Percentiles rank a stretch among this genome's conserved stretches.
Evolutionary conservation across 92 coral and sea anemone genomes (phyloP).

Genomic region (Epizoanthus ramosus): DNA sequence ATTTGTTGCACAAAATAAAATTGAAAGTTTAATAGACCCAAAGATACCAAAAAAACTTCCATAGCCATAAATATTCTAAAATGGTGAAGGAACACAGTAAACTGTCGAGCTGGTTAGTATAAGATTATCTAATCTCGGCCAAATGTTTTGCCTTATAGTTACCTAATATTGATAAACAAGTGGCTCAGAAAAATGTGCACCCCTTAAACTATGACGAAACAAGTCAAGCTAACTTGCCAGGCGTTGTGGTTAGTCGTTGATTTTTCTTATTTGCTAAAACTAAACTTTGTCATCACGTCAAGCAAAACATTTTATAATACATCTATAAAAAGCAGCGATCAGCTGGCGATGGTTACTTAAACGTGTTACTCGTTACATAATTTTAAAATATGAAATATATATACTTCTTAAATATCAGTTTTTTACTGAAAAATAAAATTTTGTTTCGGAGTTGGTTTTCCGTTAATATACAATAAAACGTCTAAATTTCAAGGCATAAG

Average conservation of each 20-base stretch:
- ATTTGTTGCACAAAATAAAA: too few relatives aligned
- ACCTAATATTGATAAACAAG: not conserved
- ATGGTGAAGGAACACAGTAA: too few relatives aligned
- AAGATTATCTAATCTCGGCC: constrained; percentile 6
- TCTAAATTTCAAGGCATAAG: too few relatives aligned
- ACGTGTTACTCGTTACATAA: too few relatives aligned
- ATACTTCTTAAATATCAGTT: too few relatives aligned
- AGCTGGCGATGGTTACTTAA: too few relatives aligned
- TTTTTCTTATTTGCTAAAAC: not conserved
- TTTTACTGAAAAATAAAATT: too few relatives aligned
- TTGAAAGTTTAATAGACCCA: too few relatives aligned
- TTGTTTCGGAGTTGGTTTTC: too few relatives aligned
- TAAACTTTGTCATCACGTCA: not conserved
- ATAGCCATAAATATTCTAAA: not conserved
- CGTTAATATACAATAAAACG: too few relatives aligned
- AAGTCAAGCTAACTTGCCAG: not conserved
- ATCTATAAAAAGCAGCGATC: not conserved
- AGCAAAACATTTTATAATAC: not conserved
- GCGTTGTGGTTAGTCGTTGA: constrained; percentile 2
- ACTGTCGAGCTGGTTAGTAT: not conserved
- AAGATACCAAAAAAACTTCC: too few relatives aligned
- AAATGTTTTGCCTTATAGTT: constrained; percentile 15
- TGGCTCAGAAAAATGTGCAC: constrained; percentile 16
- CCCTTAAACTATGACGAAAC: constrained; percentile 14
- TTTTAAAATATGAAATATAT: too few relatives aligned